phyloP scores from a whole-genome alignment of 2,888 invertebrate species.

The Tenthredo mesomela region DNA sequence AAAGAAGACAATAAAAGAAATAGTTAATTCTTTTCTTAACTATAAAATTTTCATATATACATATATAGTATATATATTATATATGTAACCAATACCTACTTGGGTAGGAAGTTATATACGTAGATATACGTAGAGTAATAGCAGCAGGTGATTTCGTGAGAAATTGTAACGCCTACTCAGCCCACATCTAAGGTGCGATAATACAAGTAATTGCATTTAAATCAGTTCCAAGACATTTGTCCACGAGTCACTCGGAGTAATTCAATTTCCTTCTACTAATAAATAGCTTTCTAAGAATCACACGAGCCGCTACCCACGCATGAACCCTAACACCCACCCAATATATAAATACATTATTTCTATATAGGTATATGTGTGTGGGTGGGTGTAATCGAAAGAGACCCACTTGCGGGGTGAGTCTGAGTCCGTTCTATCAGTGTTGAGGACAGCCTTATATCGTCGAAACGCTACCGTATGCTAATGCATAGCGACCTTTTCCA shows the following conservation, averaged over 20 bases:
- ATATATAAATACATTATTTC: neutral
- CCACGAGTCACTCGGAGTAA: conserved; percentile 54
- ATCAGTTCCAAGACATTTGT: conserved; percentile 52
- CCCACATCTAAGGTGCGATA: neutral
- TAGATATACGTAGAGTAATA: neutral
- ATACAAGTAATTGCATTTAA: conserved; percentile 52
- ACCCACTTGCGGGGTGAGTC: conserved; percentile 1
- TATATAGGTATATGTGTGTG: neutral
- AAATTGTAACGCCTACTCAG: conserved; percentile 25
- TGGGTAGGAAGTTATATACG: neutral
- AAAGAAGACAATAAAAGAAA: neutral
- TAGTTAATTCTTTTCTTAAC: neutral
- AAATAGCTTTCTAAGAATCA: conserved; percentile 53
- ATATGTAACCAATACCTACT: neutral
- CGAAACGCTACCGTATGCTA: conserved; percentile 52
- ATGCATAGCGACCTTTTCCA: conserved; percentile 24
- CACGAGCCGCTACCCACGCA: conserved; percentile 46
- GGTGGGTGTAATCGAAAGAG: neutral
- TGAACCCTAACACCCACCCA: neutral
- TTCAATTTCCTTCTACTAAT: conserved; percentile 53
- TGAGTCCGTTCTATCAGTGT: conserved; percentile 6
- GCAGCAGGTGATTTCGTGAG: conserved; percentile 33
- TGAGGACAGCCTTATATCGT: neutral
- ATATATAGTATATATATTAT: neutral
- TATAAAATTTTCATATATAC: neutral